These are phyloP conservation scores for Panonychus citri DNA, from an alignment of 1,140 invertebrate genomes.

Conservation along the genomic window DNA sequence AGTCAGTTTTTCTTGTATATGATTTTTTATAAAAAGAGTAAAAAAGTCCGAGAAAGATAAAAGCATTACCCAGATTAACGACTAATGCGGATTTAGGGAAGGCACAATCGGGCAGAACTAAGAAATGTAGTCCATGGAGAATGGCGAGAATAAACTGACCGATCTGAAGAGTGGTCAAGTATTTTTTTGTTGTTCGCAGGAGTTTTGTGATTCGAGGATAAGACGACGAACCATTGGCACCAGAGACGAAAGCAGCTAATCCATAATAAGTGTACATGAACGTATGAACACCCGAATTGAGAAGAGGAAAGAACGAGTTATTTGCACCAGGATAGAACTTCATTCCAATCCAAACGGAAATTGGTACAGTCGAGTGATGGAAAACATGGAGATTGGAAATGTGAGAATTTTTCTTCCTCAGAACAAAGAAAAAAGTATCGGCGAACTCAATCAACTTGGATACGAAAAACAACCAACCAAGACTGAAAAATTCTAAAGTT, in stretches of 20 bases:
- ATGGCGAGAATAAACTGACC: conserved; percentile 14
- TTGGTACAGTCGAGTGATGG: conserved; percentile 40
- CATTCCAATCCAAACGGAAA: conserved; percentile 19
- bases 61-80: background rate
- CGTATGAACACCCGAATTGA: conserved; percentile 63
- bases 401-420: conserved; percentile 60
- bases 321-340: conserved; percentile 42
- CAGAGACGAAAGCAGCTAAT: conserved; percentile 26
- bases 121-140: background rate
- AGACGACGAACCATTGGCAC: no score
- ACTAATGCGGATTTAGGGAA: background rate
- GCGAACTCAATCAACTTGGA: conserved; percentile 26
- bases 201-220: conserved; percentile 24
- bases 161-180: conserved; percentile 30
- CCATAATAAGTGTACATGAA: conserved; percentile 32
- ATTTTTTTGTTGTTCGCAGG: conserved; percentile 30
- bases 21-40: conserved; percentile 17
- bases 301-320: conserved; percentile 41
- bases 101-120: conserved; percentile 10
- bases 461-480: conserved; percentile 27
- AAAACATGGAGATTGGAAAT: conserved; percentile 72
- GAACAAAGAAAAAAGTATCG: conserved; percentile 51
- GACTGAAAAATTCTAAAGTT: conserved; percentile 18
- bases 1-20: conserved; percentile 12
- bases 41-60: conserved; percentile 3